Conservation (phyloP, 2,113 vertebrate species). For the Carassius gibelio region DNA sequence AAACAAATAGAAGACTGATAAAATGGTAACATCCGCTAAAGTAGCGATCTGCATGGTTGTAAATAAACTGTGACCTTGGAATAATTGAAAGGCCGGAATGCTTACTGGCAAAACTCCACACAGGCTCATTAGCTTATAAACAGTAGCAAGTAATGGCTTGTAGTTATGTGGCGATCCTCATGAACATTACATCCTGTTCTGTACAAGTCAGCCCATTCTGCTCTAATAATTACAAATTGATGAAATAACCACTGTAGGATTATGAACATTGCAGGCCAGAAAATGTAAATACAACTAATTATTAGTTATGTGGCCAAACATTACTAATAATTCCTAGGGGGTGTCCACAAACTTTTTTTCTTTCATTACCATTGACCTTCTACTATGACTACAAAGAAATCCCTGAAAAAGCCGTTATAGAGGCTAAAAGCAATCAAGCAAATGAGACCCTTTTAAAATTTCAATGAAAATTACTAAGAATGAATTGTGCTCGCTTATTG, state of each 20-base stretch:
- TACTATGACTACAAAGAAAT: not conserved
- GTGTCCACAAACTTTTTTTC: not conserved
- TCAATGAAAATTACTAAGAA: not conserved
- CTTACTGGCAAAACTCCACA: not conserved
- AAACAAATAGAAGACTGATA: not conserved
- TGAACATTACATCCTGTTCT: not conserved
- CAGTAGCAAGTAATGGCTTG: not conserved
- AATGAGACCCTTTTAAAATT: not conserved
- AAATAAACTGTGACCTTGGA: conserved; percentile 22
- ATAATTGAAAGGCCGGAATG: not conserved
- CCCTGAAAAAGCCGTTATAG: not conserved
- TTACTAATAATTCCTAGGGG: not conserved
- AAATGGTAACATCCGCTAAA: not conserved
- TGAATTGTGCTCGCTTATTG: too few species aligned
- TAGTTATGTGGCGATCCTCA: not conserved
- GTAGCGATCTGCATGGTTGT: not conserved
- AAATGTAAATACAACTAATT: not conserved
- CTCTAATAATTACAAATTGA: not conserved
- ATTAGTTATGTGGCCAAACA: not conserved
- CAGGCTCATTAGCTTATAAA: not conserved
- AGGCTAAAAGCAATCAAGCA: not conserved
- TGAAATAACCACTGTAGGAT: not conserved
- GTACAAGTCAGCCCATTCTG: not conserved
- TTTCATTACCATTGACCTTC: conserved; percentile 11
- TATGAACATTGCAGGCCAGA: not conserved